Base-by-base conservation (phyloP, 2,797 vertebrate species). In the Columba guinea region DNA sequence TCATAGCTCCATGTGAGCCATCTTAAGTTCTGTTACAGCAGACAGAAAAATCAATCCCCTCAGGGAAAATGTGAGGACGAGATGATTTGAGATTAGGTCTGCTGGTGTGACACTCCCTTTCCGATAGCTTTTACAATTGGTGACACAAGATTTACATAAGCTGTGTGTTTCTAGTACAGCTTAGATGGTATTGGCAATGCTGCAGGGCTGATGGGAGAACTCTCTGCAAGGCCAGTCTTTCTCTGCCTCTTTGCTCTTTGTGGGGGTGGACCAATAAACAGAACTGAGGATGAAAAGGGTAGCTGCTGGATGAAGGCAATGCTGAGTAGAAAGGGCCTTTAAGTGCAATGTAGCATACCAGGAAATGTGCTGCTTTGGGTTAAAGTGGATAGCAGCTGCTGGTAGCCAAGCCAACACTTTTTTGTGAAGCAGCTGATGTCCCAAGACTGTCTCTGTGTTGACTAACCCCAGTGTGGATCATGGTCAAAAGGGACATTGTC, bases 301-400 rank as follows among this genome's bases (percentile, higher is more conserved):
- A 97, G 93, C 92, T 96, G 95, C 59, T 73, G 77, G 70, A 39
- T 27, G 63, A 59, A 63, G 83, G 34, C 60, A 58, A 75, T 76
- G 23, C 27, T 63, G 62, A 78, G 62, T 53, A 52, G 69, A 78
- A 64, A 83, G 52, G 52, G 49, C 49, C 37, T 79, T 76, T 12
- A 9, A 60, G 52, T 10, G 5, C 0, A 3, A 39, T n/a, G 5
- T 17, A 24, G 30, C 23, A 0, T 35, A 18, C 30, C 0, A 5
- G 64, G 68, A 93, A 84, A 44, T 7, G n/a, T 52, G 23, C 69
- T 49, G 34, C 78, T 74, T 34, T 83, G 62, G 53, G 74, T 51
- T 73, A 11, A 53, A 70, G 67, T 64, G 84, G 62, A 23, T 4
- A 46, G 73, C 92, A 95, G 96, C 84, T 96, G 93, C 55, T 84